Conservation (phyloP, 92 coral and sea anemone species). For the Bergia sp. region DNA sequence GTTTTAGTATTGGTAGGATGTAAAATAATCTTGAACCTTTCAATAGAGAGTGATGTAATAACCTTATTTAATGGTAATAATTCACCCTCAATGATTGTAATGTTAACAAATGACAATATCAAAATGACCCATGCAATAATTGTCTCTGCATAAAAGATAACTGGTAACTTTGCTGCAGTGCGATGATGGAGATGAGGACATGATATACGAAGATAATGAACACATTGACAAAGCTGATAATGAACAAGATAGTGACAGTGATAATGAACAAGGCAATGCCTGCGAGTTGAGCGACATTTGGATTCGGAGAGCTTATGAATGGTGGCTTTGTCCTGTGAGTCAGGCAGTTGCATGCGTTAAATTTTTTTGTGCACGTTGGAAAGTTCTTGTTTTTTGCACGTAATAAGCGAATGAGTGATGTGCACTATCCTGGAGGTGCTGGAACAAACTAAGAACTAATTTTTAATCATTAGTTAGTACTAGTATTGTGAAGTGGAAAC, state of each 20-base stretch:
- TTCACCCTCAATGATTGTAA: background rate
- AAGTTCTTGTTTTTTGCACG: background rate
- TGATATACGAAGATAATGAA: background rate
- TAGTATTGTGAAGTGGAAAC: background rate
- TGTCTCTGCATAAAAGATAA: background rate
- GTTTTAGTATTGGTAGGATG: no score
- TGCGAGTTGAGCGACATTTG: slow-evolving; percentile 14
- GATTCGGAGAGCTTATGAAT: slow-evolving; percentile 23
- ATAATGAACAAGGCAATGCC: background rate
- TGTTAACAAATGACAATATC: background rate
- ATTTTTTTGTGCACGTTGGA: background rate
- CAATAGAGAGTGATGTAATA: no score
- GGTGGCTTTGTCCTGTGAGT: slow-evolving; percentile 32
- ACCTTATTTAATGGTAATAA: no score
- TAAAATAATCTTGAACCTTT: no score
- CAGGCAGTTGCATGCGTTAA: background rate
- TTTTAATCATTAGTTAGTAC: background rate
- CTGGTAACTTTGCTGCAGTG: slow-evolving; percentile 26
- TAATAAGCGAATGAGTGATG: background rate
- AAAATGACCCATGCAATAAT: background rate
- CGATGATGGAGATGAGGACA: background rate
- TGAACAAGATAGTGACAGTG: slow-evolving; percentile 11
- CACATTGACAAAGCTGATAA: background rate
- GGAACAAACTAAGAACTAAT: background rate
- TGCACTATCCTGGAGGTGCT: background rate